Conservation (phyloP, 2,113 vertebrate genomes). For the Varanus salvator region DNA sequence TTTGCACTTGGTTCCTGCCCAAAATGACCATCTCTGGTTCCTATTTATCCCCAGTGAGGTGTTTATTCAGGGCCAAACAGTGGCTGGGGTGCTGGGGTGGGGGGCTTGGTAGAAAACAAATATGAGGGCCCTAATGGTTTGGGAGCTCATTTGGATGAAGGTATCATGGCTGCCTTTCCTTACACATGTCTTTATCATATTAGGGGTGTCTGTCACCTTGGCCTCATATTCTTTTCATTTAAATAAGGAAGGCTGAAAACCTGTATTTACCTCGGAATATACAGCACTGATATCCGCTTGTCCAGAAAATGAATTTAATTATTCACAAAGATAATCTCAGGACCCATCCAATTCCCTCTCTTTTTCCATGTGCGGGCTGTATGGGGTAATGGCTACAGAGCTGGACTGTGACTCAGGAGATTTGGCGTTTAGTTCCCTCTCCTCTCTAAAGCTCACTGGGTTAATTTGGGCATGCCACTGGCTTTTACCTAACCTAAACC, state of each 20-base stretch:
- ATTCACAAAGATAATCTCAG: background rate
- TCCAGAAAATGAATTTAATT: background rate
- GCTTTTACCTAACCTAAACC: too few relatives aligned
- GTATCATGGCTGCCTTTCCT: constrained; percentile 22
- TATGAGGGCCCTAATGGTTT: background rate
- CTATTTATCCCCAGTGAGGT: background rate
- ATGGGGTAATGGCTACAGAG: too few relatives aligned
- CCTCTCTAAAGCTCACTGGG: too few relatives aligned
- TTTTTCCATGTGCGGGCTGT: background rate
- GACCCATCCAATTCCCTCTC: background rate
- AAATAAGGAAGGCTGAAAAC: constrained; percentile 12
- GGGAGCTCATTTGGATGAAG: background rate
- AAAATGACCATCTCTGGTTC: background rate
- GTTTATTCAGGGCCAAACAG: background rate
- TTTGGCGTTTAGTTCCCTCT: too few relatives aligned
- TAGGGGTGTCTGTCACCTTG: background rate
- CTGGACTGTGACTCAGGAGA: too few relatives aligned
- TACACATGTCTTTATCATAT: background rate
- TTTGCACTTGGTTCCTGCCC: background rate
- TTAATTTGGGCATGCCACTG: too few relatives aligned
- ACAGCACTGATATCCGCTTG: background rate
- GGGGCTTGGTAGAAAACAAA: background rate
- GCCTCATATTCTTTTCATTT: constrained; percentile 14
- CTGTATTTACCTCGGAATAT: background rate
- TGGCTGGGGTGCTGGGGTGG: background rate